phyloP scores from a whole-genome alignment of 1,140 invertebrate species.

The Bicyclus anynana region DNA sequence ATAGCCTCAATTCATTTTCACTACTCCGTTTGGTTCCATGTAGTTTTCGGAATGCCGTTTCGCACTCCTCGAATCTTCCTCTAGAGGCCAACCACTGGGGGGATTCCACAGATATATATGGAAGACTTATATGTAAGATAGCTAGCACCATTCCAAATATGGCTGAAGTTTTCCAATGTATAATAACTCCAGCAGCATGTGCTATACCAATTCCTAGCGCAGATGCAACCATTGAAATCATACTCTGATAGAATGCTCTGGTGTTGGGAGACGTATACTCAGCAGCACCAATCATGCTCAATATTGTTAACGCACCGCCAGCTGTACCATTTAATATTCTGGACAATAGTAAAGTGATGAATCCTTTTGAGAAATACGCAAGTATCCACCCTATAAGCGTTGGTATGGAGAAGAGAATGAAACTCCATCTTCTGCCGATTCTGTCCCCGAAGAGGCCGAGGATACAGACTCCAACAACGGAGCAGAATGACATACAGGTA shows the following conservation, averaged over 20 bases:
- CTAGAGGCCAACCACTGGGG: too few species aligned
- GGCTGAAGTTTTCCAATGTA: neutral
- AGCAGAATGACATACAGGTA: too few species aligned
- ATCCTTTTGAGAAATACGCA: neutral
- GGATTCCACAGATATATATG: too few species aligned
- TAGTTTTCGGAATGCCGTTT: conserved; percentile 15
- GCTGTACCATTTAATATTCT: neutral
- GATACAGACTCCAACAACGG: too few species aligned
- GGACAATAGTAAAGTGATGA: neutral
- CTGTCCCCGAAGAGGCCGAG: neutral
- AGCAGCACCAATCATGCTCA: neutral
- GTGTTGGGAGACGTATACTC: neutral
- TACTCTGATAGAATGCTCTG: neutral
- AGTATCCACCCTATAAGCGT: neutral
- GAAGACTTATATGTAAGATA: neutral
- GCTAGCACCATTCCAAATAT: neutral
- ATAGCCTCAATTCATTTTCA: conserved; percentile 5
- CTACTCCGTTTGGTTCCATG: neutral
- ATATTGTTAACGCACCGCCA: neutral
- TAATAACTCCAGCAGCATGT: neutral
- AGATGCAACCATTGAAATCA: neutral
- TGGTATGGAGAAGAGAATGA: neutral
- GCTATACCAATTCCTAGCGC: neutral
- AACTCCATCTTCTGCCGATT: neutral
- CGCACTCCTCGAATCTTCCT: conserved; percentile 27